Evolutionary conservation across 2,797 vertebrate genomes (phyloP).

Genomic region (Delichon dasypus): DNA sequence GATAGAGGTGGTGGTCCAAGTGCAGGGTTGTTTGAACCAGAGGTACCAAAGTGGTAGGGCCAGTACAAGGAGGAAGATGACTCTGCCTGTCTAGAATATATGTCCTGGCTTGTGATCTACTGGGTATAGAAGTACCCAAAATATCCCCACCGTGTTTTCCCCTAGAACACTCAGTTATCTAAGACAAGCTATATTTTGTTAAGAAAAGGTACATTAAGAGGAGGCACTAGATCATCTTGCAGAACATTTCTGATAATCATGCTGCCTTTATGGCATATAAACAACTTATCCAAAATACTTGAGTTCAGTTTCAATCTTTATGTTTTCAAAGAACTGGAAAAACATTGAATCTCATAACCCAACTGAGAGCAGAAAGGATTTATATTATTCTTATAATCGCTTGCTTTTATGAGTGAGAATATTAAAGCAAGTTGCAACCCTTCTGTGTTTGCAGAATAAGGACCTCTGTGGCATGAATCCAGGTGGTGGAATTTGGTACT

Average conservation of each 20-base stretch:
- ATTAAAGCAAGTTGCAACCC: not conserved
- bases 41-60: not conserved
- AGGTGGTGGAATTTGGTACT: not conserved
- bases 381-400: not conserved
- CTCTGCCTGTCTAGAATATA: not conserved
- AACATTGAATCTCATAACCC: not conserved
- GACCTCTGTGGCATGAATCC: not conserved
- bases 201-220: not conserved
- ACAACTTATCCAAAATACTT: not conserved
- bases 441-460: not conserved
- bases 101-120: not conserved
- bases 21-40: not conserved
- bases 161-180: not conserved
- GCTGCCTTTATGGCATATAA: not conserved
- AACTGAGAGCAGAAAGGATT: not conserved
- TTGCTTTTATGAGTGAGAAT: slow-evolving; percentile 2
- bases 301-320: not conserved
- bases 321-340: not conserved
- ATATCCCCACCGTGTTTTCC: not conserved
- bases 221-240: not conserved
- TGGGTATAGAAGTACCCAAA: not conserved
- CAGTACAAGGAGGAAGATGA: not conserved
- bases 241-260: not conserved
- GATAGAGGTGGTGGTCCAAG: not conserved
- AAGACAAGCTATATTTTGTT: not conserved